A percentile compares a stretch with the other conserved stretches of the same genome.
Evolutionary conservation across 1,140 invertebrate species (phyloP).

Genomic region (Eriosoma lanigerum): DNA sequence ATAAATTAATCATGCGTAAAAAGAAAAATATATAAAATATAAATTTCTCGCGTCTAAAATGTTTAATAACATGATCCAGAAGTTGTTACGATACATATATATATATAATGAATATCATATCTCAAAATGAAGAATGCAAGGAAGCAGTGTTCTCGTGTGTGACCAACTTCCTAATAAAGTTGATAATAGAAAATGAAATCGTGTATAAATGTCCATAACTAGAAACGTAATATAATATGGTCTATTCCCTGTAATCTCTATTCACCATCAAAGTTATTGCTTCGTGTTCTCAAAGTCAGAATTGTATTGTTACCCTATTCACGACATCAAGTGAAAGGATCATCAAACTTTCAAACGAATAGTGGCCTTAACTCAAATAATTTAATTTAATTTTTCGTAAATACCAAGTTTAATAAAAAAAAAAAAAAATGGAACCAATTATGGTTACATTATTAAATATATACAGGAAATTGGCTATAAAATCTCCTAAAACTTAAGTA

Average conservation of each 20-base stretch:
- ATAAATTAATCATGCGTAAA: slow-evolving; percentile 12
- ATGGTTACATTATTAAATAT: not conserved
- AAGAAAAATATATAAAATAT: not conserved
- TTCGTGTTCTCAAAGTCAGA: not conserved
- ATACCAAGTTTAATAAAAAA: too few relatives aligned
- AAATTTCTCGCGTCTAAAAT: slow-evolving; percentile 13
- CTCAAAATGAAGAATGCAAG: not conserved
- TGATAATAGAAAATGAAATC: slow-evolving; percentile 39
- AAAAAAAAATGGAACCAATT: too few relatives aligned
- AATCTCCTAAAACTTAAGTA: not conserved
- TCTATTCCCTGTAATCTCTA: slow-evolving; percentile 7
- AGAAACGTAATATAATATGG: not conserved
- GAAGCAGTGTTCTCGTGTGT: slow-evolving; percentile 28
- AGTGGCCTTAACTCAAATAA: not conserved
- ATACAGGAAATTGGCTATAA: not conserved
- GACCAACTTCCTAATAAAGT: slow-evolving; percentile 44
- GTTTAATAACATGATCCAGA: not conserved
- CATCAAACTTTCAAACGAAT: not conserved
- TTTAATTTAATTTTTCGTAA: too few relatives aligned
- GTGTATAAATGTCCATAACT: slow-evolving; percentile 42
- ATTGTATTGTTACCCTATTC: slow-evolving; percentile 15
- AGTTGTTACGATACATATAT: not conserved
- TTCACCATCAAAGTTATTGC: slow-evolving; percentile 29
- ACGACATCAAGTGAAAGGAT: slow-evolving; percentile 5
- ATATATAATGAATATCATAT: not conserved